Evolutionary conservation across 2,888 invertebrate species (phyloP), one percentile per base, ranked within the genome.

Genomic region (Iselma pallidipennis): DNA sequence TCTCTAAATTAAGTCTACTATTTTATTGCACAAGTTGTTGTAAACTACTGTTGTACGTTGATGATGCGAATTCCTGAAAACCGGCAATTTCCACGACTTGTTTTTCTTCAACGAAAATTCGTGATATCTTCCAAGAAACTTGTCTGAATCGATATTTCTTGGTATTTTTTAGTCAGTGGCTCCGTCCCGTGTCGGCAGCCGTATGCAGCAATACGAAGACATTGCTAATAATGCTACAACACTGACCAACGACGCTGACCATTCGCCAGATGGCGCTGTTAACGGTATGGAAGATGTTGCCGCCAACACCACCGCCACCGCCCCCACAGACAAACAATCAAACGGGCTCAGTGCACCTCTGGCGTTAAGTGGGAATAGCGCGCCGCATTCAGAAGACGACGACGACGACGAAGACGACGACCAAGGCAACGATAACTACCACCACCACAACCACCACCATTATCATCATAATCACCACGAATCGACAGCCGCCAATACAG

Each of bases 191-290:
- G 73, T 79, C 63, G 76, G 78, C 70, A 79, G 80, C 71, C 74
- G 80, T 63, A 78, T 81, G 76, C 81, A 82, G 69, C 81, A 81
- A 67, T 79, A 78, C 84, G 75, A 84, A 82, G 86, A 84, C 81
- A 83, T 74, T 78, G 78, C 63, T 59, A 70, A 68, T 62, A 75
- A 73, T 59, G 76, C 45, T 10, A 21, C 23, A 23, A 23, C 4
- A 2, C 1, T n/a, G 12, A 21, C 45, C 45, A 76, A 75, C 63
- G 72, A 69, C 66, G 65, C 56, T 63, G 68, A 66, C 60, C 69
- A 71, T 59, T 62, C 71, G 23, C 61, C 69, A 69, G 72, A 76
- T 67, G 74, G 73, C 58, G 67, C 82, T 74, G 75, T 83, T 82
- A 82, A 83, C 82, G 82, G 82, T 81, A 70, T 68, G 69, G 73